phyloP scores from a whole-genome alignment of 2,797 vertebrate species.

The Streptopelia turtur region DNA sequence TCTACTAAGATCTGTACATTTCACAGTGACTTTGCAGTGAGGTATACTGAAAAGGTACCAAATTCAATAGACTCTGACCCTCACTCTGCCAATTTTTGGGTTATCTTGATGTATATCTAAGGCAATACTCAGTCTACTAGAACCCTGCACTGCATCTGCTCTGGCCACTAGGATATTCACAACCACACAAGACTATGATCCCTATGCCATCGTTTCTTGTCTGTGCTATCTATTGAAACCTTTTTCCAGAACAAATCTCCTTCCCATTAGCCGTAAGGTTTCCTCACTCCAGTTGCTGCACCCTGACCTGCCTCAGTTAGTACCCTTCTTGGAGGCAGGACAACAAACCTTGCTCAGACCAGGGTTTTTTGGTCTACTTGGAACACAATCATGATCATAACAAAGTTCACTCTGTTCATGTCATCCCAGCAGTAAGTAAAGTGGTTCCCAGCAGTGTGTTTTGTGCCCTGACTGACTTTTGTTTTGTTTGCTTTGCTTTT shows the following conservation, averaged over 20 bases:
- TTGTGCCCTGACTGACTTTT: not conserved
- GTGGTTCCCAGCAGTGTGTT: not conserved
- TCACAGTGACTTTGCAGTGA: not conserved
- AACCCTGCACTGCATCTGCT: fast-evolving
- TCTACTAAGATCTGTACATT: not conserved
- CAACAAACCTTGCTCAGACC: not conserved
- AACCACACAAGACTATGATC: not conserved
- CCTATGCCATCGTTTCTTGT: not conserved
- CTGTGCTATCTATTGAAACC: not conserved
- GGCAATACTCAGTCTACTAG: not conserved
- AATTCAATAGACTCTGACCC: not conserved
- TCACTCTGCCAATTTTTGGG: not conserved
- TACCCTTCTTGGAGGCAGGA: not conserved
- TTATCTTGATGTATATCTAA: not conserved
- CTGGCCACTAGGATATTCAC: not conserved
- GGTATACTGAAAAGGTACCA: not conserved
- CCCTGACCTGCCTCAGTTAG: not conserved
- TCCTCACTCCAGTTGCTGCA: not conserved
- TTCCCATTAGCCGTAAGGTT: not conserved
- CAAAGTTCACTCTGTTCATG: not conserved
- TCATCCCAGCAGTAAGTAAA: not conserved
- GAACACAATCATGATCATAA: fast-evolving
- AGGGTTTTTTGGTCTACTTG: not conserved
- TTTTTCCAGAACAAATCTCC: not conserved
- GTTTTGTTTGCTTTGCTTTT: not conserved